Base-by-base conservation (phyloP, 2,888 invertebrate genomes). In the Chironomus riparius region DNA sequence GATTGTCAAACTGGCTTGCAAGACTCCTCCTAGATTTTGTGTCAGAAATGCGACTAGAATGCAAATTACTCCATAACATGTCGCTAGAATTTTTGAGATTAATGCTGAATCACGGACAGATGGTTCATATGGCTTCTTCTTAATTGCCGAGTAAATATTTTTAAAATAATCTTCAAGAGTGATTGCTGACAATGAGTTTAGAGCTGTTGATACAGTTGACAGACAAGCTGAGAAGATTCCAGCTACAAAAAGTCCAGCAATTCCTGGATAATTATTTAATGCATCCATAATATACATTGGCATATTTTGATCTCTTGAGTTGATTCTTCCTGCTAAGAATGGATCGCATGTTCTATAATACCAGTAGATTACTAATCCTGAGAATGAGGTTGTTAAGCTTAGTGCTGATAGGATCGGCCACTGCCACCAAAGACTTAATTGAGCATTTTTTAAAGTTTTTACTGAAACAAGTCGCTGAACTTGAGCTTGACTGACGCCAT, bases 201-300 rank as follows among this genome's bases (percentile, higher is more conserved):
- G 88, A 1, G 95, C 91, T 0, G 97, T 95, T 0, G 96, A 97
- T 77, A 97, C 91, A 0, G 96, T 95, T 68, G 96, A 95, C 10
- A 97, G 86, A 0, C 95, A 92, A 0, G 94, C 97, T 79, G 94
- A 94, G 82, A 97, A 95, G 77, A 97, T 92, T 3, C 96, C 92
- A 4, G 96, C 93, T 0, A 96, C 91, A 81, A 97, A 96, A 22
- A 97, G 86, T 0, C 97, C 97, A 0, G 95, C 89, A 21, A 97
- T 81, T 0, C 96, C 97, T 0, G 93, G 92, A 72, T 89, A 83
- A 70, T 87, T 81, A 0, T 87, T 85, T 90, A 96, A 89, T 0
- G 88, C 89, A 78, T 92, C 90, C 78, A 92, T 89, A 21, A 93
- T 92, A 81, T 91, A 93, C 76, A 88, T 86, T 0, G 93, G 92